Base-by-base conservation (phyloP, 2,888 invertebrate species). In the Melinopterus prodromus region DNA sequence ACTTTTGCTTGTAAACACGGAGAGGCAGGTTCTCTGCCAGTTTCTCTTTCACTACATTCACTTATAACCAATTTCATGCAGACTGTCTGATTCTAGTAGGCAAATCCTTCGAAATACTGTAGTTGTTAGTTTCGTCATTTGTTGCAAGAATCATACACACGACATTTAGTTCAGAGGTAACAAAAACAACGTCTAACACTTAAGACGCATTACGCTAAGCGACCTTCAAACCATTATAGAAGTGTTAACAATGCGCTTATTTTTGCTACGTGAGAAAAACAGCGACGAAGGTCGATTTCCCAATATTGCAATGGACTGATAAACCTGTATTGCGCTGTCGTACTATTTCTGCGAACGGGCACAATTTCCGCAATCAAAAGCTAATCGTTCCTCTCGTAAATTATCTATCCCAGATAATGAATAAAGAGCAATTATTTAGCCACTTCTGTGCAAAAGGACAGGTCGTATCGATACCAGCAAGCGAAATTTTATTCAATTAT, bases 401-500 rank as follows among this genome's bases (percentile, higher is more conserved):
- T 26, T 26, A 26, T 26, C 26, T 26, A 26, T 26, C 26, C 2
- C 53, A 53, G 53, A 53, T 53, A 53, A 53, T 53, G 5, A 53
- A 53, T 53, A 53, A 53, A 53, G 5, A 53, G 26, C 26, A 26
- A 53, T 53, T 53, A 53, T 12, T 12, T 53, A 53, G 53, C 53
- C 53, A 53, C 53, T 53, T 53, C 3, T 53, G 53, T 53, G 53
- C 7, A 12, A 53, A 6, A 12, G 5, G 53, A 53, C 53, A 53
- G 53, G 53, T 53, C 12, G 53, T 7, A 9, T 7, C 53, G 53
- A 53, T 53, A 53, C 9, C 53, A 12, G 53, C 12, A 7, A 53
- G 53, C 53, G 53, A 53, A 53, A 53, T 53, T 74, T 74, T 74
- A 76, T 81, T 81, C 76, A 80, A 79, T 77, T 81, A 78, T 79